Conservation (phyloP, 1,140 invertebrate genomes). For the Phymastichus coffea region DNA sequence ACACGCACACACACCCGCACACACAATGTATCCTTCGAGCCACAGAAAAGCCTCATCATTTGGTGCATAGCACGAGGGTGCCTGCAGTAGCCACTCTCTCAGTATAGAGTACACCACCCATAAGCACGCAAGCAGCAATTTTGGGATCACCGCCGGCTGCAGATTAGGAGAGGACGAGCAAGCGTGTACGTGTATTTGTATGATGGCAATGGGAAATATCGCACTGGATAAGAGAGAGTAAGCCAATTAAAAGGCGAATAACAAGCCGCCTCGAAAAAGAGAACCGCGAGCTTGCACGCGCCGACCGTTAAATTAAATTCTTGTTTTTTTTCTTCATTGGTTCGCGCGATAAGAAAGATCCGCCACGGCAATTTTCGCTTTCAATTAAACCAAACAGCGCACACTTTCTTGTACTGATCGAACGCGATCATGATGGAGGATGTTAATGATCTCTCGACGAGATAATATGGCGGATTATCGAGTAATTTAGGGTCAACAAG, state of each 20-base stretch:
- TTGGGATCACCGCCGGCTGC: conserved; percentile 4
- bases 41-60: no score
- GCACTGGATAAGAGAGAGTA: conserved; percentile 16
- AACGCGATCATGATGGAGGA: neutral
- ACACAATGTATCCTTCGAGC: no score
- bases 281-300: conserved; percentile 48
- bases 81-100: no score
- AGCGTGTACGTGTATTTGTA: neutral
- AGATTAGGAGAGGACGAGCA: neutral
- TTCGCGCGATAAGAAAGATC: neutral
- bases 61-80: no score
- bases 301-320: conserved; percentile 19
- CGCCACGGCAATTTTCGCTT: conserved; percentile 25
- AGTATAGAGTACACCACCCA: no score
- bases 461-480: conserved; percentile 18
- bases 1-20: no score
- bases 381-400: no score
- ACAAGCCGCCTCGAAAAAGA: conserved; percentile 22
- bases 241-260: conserved; percentile 29
- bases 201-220: no score
- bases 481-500: neutral
- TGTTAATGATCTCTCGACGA: conserved; percentile 9
- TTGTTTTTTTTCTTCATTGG: conserved; percentile 19
- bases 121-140: conserved; percentile 10
- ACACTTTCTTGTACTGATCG: no score